Evolutionary conservation across 2,113 vertebrate genomes (phyloP), one percentile per base, ranked within the genome.

Genomic region (Neopipo cinnamomea): DNA sequence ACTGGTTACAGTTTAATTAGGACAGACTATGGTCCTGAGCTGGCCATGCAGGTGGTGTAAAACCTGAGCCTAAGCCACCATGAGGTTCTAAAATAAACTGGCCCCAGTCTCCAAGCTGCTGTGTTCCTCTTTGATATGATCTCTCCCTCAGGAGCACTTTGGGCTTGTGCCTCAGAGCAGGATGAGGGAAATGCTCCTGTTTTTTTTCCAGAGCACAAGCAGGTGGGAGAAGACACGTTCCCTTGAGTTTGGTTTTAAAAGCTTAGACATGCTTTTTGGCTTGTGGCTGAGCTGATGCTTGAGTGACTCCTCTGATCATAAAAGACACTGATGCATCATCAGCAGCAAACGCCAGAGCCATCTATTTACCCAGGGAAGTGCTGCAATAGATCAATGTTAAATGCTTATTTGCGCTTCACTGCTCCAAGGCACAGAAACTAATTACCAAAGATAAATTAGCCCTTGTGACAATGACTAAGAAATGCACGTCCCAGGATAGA

Each of bases 361-460:
- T 95, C 91, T 50, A 91, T 95, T 94, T 92, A 96, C 81, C 71
- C 82, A 62, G 92, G 68, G 72, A 97, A 96, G 93, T 80, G 89
- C 87, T 90, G 92, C 75, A 92, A 95, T 96, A 95, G 86, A 96
- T 96, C 94, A 85, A 84, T 80, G 93, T 76, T 94, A 96, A 96
- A 91, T 63, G 71, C 86, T 94, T 93, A 92, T 96, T 96, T 96
- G 87, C 22, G 61, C 96, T 93, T 88, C 92, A 47, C 61, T 91
- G 93, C 91, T 94, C 80, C 87, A 12, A 97, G 89, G 93, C 93
- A 95, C 84, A 84, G 90, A 96, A 95, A 91, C 95, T 95, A 97
- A 97, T 97, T 97, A 94, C 80, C 52, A 85, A 73, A 93, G 94
- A 96, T 85, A 83, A 96, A 96, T 97, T 97, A 95, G 86, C 91